These are phyloP conservation scores for Brotula barbata DNA, from an alignment of 2,797 vertebrate species.

Conservation along the genomic window DNA sequence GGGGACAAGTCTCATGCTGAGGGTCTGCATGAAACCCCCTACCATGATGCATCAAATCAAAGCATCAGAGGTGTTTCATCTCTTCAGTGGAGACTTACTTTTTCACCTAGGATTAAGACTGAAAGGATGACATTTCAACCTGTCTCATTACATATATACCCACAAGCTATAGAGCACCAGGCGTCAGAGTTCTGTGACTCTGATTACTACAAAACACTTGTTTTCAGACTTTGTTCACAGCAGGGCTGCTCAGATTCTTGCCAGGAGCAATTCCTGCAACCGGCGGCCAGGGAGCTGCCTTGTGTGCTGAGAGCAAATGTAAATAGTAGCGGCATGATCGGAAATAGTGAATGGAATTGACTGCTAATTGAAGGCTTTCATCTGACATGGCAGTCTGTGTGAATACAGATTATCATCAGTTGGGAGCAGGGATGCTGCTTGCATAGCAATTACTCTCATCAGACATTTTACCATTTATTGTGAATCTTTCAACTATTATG, in stretches of 20 bases:
- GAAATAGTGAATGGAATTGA: constrained; percentile 67
- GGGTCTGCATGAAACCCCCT: constrained; percentile 50
- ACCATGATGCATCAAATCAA: constrained; percentile 67
- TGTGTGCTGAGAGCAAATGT: constrained; percentile 63
- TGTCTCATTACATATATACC: constrained; percentile 56
- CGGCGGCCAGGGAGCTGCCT: constrained; percentile 48
- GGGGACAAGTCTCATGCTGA: constrained; percentile 69
- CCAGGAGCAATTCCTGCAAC: constrained; percentile 58
- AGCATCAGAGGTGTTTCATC: constrained; percentile 70
- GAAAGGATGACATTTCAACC: constrained; percentile 66
- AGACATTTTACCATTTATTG: constrained; percentile 45
- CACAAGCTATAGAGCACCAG: constrained; percentile 51
- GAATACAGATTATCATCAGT: constrained; percentile 72
- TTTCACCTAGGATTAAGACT: constrained; percentile 62
- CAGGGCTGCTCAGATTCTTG: constrained; percentile 59
- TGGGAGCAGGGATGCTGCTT: constrained; percentile 44
- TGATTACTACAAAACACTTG: constrained; percentile 70
- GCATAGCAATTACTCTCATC: constrained; percentile 63
- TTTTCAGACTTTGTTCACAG: constrained; percentile 75
- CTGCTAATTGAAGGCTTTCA: constrained; percentile 75
- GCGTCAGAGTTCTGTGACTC: constrained; percentile 38
- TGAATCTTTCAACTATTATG: constrained; percentile 38
- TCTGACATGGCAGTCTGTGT: constrained; percentile 68
- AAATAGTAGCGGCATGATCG: constrained; percentile 66
- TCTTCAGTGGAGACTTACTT: constrained; percentile 46